phyloP scores from a whole-genome alignment of 2,797 vertebrate species.

The Strix occidentalis region DNA sequence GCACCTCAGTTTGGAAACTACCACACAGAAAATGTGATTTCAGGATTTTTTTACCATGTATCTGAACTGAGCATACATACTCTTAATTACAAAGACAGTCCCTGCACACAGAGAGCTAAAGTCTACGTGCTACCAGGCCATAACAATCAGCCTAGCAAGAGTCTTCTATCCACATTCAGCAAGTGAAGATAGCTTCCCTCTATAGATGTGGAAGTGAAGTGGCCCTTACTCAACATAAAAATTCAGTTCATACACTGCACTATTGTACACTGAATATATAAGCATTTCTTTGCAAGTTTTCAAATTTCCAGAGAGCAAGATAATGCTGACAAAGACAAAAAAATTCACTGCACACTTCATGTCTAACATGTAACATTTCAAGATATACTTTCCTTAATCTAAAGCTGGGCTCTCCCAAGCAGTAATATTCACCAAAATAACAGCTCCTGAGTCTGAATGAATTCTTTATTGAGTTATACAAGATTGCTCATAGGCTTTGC shows the following conservation, averaged over 20 bases:
- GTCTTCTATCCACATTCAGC: background rate
- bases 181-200: background rate
- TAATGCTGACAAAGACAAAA: background rate
- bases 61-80: background rate
- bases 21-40: background rate
- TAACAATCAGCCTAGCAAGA: background rate
- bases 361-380: background rate
- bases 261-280: background rate
- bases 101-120: background rate
- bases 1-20: background rate
- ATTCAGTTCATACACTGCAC: background rate
- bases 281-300: background rate
- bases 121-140: background rate
- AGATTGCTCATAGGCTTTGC: slow-evolving; percentile 10
- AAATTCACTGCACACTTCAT: background rate
- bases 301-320: background rate
- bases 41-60: background rate
- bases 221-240: background rate
- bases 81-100: background rate
- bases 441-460: background rate
- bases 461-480: background rate
- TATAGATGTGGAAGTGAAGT: background rate
- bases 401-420: background rate
- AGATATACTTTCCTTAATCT: background rate
- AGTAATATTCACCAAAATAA: background rate